Evolutionary conservation across 2,797 vertebrate genomes (phyloP).

Genomic region (Petrocephalus sullivani): DNA sequence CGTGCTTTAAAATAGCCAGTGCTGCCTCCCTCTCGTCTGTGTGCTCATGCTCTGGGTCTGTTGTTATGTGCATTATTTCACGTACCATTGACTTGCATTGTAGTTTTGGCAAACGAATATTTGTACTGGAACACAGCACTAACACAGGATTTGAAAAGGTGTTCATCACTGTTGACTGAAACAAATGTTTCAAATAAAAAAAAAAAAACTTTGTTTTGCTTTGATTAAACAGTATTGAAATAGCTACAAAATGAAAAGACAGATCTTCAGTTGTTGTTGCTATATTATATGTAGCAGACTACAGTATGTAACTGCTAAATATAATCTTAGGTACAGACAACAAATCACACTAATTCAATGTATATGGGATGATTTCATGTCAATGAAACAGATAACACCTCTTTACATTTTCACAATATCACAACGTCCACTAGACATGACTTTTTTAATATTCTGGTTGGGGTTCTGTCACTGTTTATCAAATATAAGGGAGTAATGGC

Average conservation of each 20-base stretch:
- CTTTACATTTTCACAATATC: neutral
- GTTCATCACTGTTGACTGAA: neutral
- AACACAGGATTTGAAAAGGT: neutral
- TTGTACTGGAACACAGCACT: neutral
- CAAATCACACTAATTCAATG: neutral
- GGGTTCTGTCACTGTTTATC: neutral
- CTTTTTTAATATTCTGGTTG: neutral
- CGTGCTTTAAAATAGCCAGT: neutral
- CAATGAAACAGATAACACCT: neutral
- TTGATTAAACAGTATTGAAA: neutral
- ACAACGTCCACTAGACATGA: neutral
- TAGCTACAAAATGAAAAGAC: neutral
- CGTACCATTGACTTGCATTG: neutral
- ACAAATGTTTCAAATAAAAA: neutral
- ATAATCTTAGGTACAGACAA: neutral
- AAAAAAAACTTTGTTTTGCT: neutral
- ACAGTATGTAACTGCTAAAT: neutral
- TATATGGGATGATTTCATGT: neutral
- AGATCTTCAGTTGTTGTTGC: neutral
- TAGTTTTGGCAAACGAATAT: neutral
- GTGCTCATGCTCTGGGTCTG: neutral
- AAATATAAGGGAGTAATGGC: neutral
- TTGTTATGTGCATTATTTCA: neutral
- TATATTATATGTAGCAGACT: neutral
- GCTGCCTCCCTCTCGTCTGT: neutral